A percentile compares a stretch with the other conserved stretches of the same genome.
These are phyloP conservation scores for Magallana ariakensis DNA, from an alignment of 1,140 invertebrate genomes.

Conservation along the genomic window DNA sequence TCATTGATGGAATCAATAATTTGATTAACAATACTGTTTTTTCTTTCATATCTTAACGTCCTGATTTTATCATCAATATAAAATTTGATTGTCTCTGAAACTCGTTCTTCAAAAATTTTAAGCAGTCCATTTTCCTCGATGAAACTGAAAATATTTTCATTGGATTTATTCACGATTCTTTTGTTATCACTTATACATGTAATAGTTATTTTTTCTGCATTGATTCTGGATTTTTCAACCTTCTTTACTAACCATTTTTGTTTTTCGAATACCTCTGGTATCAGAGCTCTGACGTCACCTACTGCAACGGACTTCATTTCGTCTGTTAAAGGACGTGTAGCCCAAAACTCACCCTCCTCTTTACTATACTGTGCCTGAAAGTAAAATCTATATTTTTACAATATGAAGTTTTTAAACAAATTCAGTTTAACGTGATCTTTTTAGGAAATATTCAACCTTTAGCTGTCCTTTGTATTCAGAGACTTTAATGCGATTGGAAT, in stretches of 20 bases:
- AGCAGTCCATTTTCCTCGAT: neutral
- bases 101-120: neutral
- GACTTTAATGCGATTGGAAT: neutral
- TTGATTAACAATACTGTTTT: neutral
- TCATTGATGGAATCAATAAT: neutral
- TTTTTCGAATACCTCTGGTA: slow-evolving; percentile 90
- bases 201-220: too few species aligned
- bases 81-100: neutral
- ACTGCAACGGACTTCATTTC: slow-evolving; percentile 96
- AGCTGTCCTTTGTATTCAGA: neutral
- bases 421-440: too few species aligned
- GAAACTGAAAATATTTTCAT: neutral
- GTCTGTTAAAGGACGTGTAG: slow-evolving; percentile 89
- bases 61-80: neutral
- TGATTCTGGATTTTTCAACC: too few species aligned
- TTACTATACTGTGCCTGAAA: slow-evolving; percentile 85
- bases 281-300: slow-evolving; percentile 91
- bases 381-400: neutral
- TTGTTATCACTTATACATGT: too few species aligned
- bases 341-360: slow-evolving; percentile 94
- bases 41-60: neutral
- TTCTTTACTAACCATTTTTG: slow-evolving; percentile 83
- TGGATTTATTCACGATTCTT: too few species aligned
- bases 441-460: neutral
- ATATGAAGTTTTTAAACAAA: too few species aligned